These are phyloP conservation scores for Prochilodus magdalenae DNA, from an alignment of 2,113 vertebrate genomes.

Conservation along the genomic window DNA sequence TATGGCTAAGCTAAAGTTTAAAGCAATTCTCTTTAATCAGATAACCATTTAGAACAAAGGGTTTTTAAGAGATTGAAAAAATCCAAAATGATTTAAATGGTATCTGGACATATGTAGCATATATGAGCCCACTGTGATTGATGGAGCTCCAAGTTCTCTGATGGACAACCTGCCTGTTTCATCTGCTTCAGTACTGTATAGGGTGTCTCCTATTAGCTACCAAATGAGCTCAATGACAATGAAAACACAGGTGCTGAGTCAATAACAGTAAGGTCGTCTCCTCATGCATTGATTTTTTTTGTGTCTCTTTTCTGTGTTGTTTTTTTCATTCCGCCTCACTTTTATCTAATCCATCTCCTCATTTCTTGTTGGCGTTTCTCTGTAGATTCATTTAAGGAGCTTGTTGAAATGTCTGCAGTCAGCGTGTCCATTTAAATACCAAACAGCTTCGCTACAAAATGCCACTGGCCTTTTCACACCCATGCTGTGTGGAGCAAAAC, in stretches of 20 bases:
- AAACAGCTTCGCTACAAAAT: constrained; percentile 10
- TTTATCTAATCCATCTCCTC: constrained; percentile 3
- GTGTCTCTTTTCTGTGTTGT: not conserved
- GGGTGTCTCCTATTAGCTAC: constrained; percentile 5
- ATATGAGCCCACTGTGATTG: no score
- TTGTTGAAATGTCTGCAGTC: not conserved
- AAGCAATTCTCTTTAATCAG: no score
- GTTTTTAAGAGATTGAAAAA: no score
- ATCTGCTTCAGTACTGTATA: not conserved
- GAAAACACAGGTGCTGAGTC: constrained; percentile 20
- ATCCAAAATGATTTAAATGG: no score
- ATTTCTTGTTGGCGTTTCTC: not conserved
- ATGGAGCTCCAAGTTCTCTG: no score
- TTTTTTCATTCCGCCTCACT: not conserved
- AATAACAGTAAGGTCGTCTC: constrained; percentile 18
- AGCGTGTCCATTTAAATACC: constrained; percentile 7
- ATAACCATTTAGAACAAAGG: no score
- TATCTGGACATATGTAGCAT: no score
- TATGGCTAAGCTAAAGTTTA: no score
- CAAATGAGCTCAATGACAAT: not conserved
- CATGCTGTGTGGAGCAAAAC: not conserved
- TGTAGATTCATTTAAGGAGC: constrained; percentile 36
- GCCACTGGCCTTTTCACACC: constrained; percentile 9
- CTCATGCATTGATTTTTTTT: constrained; percentile 14
- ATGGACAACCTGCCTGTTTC: not conserved